A percentile compares a stretch with the other conserved stretches of the same genome.
Evolutionary conservation across 2,797 vertebrate genomes (phyloP).

Genomic region (Spheniscus humboldti): DNA sequence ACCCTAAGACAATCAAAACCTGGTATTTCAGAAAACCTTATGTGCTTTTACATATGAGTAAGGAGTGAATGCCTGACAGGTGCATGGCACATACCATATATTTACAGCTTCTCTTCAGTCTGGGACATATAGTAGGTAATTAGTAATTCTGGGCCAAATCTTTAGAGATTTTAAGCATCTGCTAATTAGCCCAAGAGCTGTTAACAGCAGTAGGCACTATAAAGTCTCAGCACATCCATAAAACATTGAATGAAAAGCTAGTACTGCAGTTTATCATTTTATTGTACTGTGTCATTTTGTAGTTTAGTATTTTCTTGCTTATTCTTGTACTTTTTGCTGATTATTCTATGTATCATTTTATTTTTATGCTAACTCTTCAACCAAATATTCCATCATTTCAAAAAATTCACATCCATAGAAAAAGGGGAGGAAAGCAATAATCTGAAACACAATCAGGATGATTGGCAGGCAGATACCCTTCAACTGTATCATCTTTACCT

Average conservation of each 20-base stretch:
- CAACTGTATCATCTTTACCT: not conserved
- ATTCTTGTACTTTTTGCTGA: not conserved
- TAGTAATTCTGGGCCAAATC: not conserved
- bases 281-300: not conserved
- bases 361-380: not conserved
- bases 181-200: conserved; percentile 3
- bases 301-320: not conserved
- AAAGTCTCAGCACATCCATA: not conserved
- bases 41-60: not conserved
- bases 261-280: not conserved
- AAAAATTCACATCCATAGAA: not conserved
- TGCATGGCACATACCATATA: not conserved
- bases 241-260: not conserved
- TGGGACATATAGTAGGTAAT: not conserved
- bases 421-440: not conserved
- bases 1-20: not conserved
- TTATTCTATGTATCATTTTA: not conserved
- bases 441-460: not conserved
- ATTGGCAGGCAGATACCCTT: not conserved
- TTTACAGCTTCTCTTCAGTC: not conserved
- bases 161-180: conserved; percentile 1
- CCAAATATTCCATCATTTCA: not conserved
- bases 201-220: not conserved
- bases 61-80: not conserved
- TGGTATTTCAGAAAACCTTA: not conserved